These are phyloP conservation scores for Turdus rufiventris DNA, from an alignment of 2,113 vertebrate genomes.

Conservation along the genomic window DNA sequence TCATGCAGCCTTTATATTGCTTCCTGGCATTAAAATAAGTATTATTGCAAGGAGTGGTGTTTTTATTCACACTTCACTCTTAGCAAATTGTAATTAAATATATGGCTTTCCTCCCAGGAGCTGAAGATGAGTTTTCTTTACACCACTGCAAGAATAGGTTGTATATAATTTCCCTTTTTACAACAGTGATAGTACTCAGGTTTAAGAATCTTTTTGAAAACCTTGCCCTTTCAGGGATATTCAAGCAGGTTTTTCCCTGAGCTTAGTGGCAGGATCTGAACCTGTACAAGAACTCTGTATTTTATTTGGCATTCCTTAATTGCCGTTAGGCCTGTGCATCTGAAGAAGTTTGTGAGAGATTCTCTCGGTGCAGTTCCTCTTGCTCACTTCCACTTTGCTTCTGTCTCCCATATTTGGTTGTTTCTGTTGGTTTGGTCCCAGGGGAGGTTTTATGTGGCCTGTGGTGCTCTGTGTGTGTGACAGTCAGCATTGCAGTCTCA, in stretches of 20 bases:
- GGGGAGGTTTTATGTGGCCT: neutral
- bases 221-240: neutral
- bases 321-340: neutral
- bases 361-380: neutral
- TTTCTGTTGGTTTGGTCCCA: neutral
- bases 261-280: neutral
- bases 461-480: neutral
- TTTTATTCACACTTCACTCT: neutral
- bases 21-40: neutral
- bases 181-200: neutral
- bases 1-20: neutral
- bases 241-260: neutral
- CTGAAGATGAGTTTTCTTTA: neutral
- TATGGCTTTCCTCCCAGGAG: neutral
- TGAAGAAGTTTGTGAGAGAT: neutral
- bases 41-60: neutral
- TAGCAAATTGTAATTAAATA: neutral
- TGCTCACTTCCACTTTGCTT: neutral
- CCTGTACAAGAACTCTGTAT: neutral
- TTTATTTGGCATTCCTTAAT: neutral
- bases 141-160: neutral
- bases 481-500: neutral
- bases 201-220: neutral
- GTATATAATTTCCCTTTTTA: neutral
- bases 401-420: neutral